Evolutionary conservation across 2,797 vertebrate species (phyloP), one percentile per base, ranked within the genome.

Genomic region (Poliocrania exsul): DNA sequence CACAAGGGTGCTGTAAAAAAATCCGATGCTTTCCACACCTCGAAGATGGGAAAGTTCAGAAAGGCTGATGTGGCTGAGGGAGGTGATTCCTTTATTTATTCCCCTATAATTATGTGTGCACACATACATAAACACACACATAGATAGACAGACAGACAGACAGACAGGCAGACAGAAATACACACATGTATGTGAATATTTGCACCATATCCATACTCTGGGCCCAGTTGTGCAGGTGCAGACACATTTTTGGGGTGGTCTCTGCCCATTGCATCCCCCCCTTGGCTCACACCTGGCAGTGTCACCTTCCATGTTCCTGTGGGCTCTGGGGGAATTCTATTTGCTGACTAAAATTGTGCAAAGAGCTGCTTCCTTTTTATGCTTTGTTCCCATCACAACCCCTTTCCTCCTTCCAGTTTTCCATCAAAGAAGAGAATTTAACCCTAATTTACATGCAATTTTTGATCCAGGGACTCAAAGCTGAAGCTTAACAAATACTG

Each of bases 1-100:
- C 83, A 65, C 86, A 90, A 46, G 88, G 81, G 65, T 95, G 38
- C 94, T 79, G 71, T 95, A 94, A 93, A 94, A 93, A 95, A 93
- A 69, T 92, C 77, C 62, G 7, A 24, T 89, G 65, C 91, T 95
- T 92, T 94, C 85, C 91, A 72, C 90, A 58, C 90, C 71, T 92
- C 25, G 5, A 13, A 86, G 84, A 86, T 67, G 70, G 51, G 80
- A 71, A 71, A 53, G 84, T 86, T 90, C 62, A 71, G 65, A 49
- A 81, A 82, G 20, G 8, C 16, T 86, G 56, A 10, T 80, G 33
- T 67, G 88, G 37, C 49, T 88, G 46, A 60, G 37, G 77, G 47
- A 74, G 24, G 3, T 18, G 44, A 84, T 94, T 81, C 31, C 21
- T 91, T 66, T 62, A 17, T 92, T 93, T 69, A 38, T 88, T 62